Evolutionary conservation across 2,113 vertebrate species (phyloP).

Genomic region (Turdus rufiventris): DNA sequence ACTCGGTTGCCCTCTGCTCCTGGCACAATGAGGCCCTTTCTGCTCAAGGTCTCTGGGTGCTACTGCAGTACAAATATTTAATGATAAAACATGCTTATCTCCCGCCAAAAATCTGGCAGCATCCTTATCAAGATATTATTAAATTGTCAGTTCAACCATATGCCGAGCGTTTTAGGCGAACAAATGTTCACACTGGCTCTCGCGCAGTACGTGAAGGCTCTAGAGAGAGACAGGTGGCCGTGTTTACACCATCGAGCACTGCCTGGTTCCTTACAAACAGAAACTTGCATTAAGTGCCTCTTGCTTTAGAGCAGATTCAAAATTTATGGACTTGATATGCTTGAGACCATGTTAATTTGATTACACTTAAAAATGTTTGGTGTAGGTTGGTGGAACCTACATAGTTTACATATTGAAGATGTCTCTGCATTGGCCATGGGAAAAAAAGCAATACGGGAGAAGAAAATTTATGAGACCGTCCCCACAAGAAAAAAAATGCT

Average conservation of each 20-base stretch:
- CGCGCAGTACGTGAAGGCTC: not conserved
- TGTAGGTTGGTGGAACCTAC: not conserved
- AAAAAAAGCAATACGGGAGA: not conserved
- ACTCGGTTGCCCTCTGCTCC: not conserved
- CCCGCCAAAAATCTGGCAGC: conserved; percentile 55
- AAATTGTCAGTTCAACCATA: conserved; percentile 63
- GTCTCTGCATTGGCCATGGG: not conserved
- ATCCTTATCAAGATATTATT: conserved; percentile 53
- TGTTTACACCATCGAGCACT: conserved; percentile 47
- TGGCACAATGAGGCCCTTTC: conserved; percentile 3
- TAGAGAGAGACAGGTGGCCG: conserved; percentile 11
- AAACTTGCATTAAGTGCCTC: conserved; percentile 25
- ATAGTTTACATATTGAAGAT: not conserved
- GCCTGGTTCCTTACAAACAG: conserved; percentile 18
- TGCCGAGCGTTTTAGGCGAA: conserved; percentile 46
- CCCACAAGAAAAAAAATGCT: not conserved
- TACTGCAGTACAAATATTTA: conserved; percentile 62
- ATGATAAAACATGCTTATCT: conserved; percentile 65
- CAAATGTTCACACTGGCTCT: conserved; percentile 44
- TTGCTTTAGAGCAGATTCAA: conserved; percentile 5
- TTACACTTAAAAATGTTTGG: not conserved
- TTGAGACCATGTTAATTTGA: conserved; percentile 19
- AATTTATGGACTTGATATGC: not conserved
- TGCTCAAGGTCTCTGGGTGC: conserved; percentile 39
- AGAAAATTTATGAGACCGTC: not conserved